These are phyloP conservation scores for Holotrichia oblita DNA, from an alignment of 1,140 invertebrate genomes.

Conservation along the genomic window DNA sequence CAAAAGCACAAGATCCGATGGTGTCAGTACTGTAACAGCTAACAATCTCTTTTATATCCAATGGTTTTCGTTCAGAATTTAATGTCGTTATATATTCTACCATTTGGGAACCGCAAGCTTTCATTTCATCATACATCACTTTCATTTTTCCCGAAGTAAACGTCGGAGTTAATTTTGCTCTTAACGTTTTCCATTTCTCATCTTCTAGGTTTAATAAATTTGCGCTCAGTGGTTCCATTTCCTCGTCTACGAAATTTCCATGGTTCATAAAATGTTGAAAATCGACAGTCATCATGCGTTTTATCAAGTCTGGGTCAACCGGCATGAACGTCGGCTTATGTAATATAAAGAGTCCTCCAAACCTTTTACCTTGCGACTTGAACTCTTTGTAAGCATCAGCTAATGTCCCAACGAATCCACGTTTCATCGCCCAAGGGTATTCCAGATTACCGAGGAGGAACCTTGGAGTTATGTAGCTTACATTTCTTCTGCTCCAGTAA, in stretches of 20 bases:
- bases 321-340: constrained; percentile 62
- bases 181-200: constrained; percentile 61
- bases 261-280: constrained; percentile 65
- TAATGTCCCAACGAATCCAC: background rate
- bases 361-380: constrained; percentile 50
- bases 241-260: constrained; percentile 50
- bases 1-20: constrained; percentile 65
- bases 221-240: constrained; percentile 60
- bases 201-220: constrained; percentile 62
- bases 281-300: constrained; percentile 66
- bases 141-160: constrained; percentile 64
- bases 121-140: constrained; percentile 52
- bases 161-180: constrained; percentile 61
- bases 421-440: background rate
- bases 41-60: background rate
- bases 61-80: background rate
- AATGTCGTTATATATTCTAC: background rate
- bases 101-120: background rate
- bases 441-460: background rate
- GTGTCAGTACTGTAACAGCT: constrained; percentile 49
- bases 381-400: constrained; percentile 48
- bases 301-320: constrained; percentile 68
- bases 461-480: background rate
- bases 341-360: constrained; percentile 63
- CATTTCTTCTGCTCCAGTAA: background rate